Evolutionary conservation across 2,797 vertebrate species (phyloP).

Genomic region (Austrolebias charrua): DNA sequence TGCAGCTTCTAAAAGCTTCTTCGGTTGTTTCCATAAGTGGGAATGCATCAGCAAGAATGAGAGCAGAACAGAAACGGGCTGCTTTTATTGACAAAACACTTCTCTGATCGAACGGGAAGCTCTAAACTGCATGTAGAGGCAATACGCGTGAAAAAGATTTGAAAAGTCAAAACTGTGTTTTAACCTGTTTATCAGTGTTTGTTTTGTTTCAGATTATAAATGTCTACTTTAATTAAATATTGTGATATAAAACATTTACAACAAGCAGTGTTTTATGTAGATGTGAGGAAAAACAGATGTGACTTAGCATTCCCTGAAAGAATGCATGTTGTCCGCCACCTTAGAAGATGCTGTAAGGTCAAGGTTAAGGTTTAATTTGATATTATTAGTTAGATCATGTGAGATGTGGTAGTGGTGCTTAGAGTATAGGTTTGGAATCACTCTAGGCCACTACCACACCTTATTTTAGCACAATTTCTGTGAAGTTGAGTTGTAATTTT

Average conservation of each 20-base stretch:
- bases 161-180: neutral
- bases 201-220: neutral
- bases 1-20: conserved; percentile 7
- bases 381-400: too few species aligned
- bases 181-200: neutral
- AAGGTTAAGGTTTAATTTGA: too few species aligned
- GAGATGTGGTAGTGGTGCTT: too few species aligned
- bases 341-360: too few species aligned
- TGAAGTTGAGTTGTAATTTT: too few species aligned
- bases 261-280: conserved; percentile 1
- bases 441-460: too few species aligned
- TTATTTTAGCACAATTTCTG: too few species aligned
- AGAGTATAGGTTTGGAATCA: too few species aligned
- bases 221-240: neutral
- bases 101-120: conserved; percentile 16
- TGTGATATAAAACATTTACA: neutral
- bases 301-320: too few species aligned
- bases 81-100: conserved; percentile 18
- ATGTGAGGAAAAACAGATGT: neutral
- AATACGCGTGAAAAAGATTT: neutral
- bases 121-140: conserved; percentile 6
- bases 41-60: conserved; percentile 4
- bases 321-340: too few species aligned
- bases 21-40: conserved; percentile 1
- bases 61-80: conserved; percentile 11